Evolutionary conservation across 1,140 invertebrate genomes (phyloP).

Genomic region (Babylonia areolata): DNA sequence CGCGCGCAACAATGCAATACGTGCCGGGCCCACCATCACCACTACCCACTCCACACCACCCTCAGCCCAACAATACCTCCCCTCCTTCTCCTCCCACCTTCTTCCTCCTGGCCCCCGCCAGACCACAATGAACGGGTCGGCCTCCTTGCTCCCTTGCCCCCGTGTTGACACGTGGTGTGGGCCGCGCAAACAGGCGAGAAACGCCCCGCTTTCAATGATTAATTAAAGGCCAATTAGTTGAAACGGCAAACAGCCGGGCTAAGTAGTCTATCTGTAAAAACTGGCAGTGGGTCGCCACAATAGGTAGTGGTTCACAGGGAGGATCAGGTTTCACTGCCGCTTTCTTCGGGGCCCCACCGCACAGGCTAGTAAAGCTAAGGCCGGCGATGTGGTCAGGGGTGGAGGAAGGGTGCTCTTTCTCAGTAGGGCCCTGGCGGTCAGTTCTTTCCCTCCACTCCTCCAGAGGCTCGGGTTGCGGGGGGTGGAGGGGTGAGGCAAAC

Average conservation of each 20-base stretch:
- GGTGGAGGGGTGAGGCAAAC: background rate
- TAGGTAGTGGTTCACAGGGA: background rate
- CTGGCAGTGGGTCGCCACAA: background rate
- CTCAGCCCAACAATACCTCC: background rate
- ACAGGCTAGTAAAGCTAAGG: no score
- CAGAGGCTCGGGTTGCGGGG: background rate
- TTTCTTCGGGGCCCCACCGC: background rate
- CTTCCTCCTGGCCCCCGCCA: background rate
- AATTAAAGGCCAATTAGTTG: slow-evolving; percentile 36
- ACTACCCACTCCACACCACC: background rate
- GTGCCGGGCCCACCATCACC: background rate
- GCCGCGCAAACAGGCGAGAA: slow-evolving; percentile 24
- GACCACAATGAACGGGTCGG: background rate
- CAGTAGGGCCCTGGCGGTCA: no score
- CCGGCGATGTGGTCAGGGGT: no score
- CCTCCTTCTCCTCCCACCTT: no score
- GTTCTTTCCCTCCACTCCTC: no score
- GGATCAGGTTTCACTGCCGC: background rate
- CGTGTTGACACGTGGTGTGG: slow-evolving; percentile 31
- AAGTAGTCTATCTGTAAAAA: slow-evolving; percentile 30
- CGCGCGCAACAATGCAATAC: background rate
- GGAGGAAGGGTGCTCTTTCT: no score
- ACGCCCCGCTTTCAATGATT: slow-evolving; percentile 31
- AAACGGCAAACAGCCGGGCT: slow-evolving; percentile 23
- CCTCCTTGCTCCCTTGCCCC: background rate